Evolutionary conservation across 2,797 vertebrate genomes (phyloP).

Genomic region (Scomberomorus guttatus): DNA sequence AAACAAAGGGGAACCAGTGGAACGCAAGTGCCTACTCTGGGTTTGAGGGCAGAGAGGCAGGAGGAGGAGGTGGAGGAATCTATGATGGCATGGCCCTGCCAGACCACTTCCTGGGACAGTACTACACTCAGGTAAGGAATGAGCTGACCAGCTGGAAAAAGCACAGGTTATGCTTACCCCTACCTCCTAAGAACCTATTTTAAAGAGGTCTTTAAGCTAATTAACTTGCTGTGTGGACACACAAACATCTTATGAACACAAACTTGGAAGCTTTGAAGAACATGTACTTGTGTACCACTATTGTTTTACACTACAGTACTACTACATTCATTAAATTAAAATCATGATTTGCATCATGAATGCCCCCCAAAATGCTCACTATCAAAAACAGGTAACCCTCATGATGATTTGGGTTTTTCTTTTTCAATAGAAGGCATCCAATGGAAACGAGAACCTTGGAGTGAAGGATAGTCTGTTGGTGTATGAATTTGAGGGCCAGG

Average conservation of each 20-base stretch:
- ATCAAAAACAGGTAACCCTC: background rate
- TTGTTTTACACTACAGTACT: background rate
- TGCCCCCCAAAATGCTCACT: background rate
- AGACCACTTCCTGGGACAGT: slow-evolving; percentile 65
- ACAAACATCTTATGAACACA: background rate
- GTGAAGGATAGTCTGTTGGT: slow-evolving; percentile 84
- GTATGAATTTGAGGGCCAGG: slow-evolving; percentile 88
- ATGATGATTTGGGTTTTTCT: background rate
- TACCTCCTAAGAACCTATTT: background rate
- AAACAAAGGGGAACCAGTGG: background rate
- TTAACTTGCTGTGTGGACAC: background rate
- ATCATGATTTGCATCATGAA: background rate
- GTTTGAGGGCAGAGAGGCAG: slow-evolving; percentile 45
- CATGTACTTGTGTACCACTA: background rate
- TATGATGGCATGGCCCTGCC: slow-evolving; percentile 74
- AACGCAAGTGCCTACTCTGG: slow-evolving; percentile 14
- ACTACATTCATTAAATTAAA: background rate
- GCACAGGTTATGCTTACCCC: background rate
- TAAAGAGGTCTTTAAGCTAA: too few relatives aligned
- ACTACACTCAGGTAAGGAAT: slow-evolving; percentile 79
- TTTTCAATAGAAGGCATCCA: slow-evolving; percentile 82
- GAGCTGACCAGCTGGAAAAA: background rate
- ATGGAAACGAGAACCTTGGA: slow-evolving; percentile 70
- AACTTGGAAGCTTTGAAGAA: too few relatives aligned
- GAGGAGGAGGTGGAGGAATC: slow-evolving; percentile 7